Conservation (phyloP, 2,113 vertebrate genomes). For the Cyprinodon variegatus region DNA sequence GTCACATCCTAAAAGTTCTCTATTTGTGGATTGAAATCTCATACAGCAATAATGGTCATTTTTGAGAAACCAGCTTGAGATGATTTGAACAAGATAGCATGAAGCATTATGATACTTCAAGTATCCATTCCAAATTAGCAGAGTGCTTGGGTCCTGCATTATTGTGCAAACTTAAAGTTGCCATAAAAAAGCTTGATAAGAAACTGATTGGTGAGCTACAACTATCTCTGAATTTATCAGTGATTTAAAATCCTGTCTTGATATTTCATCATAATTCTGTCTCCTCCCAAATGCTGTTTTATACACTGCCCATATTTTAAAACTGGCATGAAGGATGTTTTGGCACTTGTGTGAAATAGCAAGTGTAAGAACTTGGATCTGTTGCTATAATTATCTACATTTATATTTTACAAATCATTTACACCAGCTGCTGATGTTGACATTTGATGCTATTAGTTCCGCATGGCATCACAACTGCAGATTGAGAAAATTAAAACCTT, state of each 20-base stretch:
- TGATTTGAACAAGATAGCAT: background rate
- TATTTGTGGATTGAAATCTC: background rate
- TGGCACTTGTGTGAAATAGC: slow-evolving; percentile 6
- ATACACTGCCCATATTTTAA: background rate
- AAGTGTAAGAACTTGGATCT: slow-evolving; percentile 15
- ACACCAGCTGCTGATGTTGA: slow-evolving; percentile 9
- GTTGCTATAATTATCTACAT: slow-evolving; percentile 22
- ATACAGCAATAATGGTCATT: background rate
- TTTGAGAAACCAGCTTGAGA: background rate
- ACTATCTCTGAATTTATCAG: background rate
- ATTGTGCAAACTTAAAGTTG: background rate
- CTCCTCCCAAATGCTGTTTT: background rate
- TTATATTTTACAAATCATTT: slow-evolving; percentile 23
- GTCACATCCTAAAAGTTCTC: no score
- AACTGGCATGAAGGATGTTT: slow-evolving; percentile 8
- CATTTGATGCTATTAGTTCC: slow-evolving; percentile 26
- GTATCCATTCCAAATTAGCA: background rate
- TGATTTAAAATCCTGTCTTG: slow-evolving; percentile 1
- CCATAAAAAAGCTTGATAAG: no score
- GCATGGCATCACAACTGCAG: slow-evolving; percentile 9
- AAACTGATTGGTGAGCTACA: background rate
- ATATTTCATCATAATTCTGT: background rate
- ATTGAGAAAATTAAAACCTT: slow-evolving; percentile 2
- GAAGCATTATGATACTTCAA: background rate
- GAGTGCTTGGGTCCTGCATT: background rate